Base-by-base conservation (phyloP, 2,888 invertebrate genomes). In the Liodrosophila aerea region DNA sequence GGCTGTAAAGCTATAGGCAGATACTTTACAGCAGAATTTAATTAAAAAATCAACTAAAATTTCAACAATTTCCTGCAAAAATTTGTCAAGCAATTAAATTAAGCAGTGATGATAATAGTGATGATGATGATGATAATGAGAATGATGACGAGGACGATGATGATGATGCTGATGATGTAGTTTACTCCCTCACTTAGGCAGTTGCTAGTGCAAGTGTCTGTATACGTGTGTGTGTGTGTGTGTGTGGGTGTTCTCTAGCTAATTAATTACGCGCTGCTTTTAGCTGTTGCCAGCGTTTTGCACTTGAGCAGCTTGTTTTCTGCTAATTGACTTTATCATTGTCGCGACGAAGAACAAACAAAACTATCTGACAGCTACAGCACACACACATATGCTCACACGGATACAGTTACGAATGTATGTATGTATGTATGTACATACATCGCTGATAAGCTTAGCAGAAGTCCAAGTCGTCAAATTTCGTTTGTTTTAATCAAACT, bases 271-370 rank as follows among this genome's bases (percentile, higher is more conserved):
- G 50, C 31, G 41, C 51, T 59, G 51, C 43, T 54, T 57, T 56
- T 57, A 37, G 43, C 43, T 50, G 61, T 61, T 61, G 66, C 46
- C 43, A 59, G 44, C 59, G 30, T 50, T 69, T 62, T 69, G 73
- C 73, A 69, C 72, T 77, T 64, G 64, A 65, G 31, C 61, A 33
- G 66, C 76, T 64, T 76, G 72, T 78, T 85, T 58, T 51, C 41
- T 56, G 80, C 84, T 85, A 85, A 78, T 83, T 85, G 80, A 63
- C 77, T 73, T 80, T 85, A 85, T 81, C 85, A 31, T 49, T 62
- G 69, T 59, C 70, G 69, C 75, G 69, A 60, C 78, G 49, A 56
- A 46, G 56, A 77, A 47, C 85, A 85, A 84, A 84, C 68, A 82
- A 18, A 84, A 86, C 82, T 86, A 86, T 81, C 85, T 66, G 36